phyloP scores from a whole-genome alignment of 2,113 vertebrate species.

The Clarias macrocephalus region DNA sequence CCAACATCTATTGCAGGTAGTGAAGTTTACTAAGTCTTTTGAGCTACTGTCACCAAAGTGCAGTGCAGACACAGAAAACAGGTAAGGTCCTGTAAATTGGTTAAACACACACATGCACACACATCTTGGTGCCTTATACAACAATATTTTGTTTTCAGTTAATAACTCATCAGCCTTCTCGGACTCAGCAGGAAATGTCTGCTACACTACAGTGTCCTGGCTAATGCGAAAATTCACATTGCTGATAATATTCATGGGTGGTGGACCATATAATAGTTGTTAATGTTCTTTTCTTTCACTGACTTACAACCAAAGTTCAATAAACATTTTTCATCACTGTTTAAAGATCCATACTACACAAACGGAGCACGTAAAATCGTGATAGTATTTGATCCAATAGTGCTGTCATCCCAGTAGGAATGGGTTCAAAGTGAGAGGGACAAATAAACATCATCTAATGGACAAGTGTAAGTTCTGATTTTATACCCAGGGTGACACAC shows the following conservation, averaged over 20 bases:
- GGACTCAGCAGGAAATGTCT: slow-evolving; percentile 14
- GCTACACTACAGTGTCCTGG: neutral
- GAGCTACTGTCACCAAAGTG: slow-evolving; percentile 98
- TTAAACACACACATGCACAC: slow-evolving; percentile 7
- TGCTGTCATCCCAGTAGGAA: neutral
- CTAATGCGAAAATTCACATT: slow-evolving; percentile 11
- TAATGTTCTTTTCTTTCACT: neutral
- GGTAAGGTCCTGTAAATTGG: slow-evolving; percentile 61
- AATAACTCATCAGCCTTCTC: neutral
- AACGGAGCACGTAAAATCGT: neutral
- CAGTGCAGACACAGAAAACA: slow-evolving; percentile 91
- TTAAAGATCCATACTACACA: slow-evolving; percentile 9
- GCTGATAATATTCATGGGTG: neutral
- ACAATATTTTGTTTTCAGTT: slow-evolving; percentile 8
- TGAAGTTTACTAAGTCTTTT: slow-evolving; percentile 99
- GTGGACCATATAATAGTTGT: neutral
- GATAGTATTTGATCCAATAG: neutral
- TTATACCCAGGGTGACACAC: neutral
- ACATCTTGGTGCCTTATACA: neutral
- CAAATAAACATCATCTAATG: slow-evolving; percentile 12
- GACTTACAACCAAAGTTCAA: neutral
- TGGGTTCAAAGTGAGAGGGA: neutral
- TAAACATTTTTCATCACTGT: neutral
- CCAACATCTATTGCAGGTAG: slow-evolving; percentile 78
- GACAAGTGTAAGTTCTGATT: slow-evolving; percentile 20